A percentile compares a stretch with the other conserved stretches of the same genome.
These are phyloP conservation scores for Cygnus olor DNA, from an alignment of 2,797 vertebrate species.

Conservation along the genomic window DNA sequence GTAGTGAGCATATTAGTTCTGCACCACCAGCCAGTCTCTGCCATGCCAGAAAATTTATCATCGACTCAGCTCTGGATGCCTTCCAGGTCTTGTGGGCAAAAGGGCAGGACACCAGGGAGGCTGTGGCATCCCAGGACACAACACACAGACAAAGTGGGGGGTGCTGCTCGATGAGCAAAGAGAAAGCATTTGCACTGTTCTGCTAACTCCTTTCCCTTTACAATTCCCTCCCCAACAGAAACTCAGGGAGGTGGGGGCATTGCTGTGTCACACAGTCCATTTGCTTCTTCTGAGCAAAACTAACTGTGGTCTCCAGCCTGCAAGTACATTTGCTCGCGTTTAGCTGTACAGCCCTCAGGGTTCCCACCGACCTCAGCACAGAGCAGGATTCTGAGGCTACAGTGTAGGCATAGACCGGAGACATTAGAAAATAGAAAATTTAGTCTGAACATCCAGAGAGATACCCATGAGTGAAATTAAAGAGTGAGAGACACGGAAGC, in stretches of 20 bases:
- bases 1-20: neutral
- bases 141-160: neutral
- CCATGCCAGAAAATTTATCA: neutral
- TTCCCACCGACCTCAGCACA: accelerated
- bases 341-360: neutral
- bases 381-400: neutral
- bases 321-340: accelerated
- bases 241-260: accelerated
- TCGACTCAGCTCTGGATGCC: neutral
- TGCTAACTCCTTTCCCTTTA: neutral
- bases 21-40: neutral
- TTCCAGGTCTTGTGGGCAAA: neutral
- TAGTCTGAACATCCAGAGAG: neutral
- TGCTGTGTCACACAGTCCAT: accelerated
- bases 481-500: neutral
- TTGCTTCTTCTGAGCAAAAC: neutral
- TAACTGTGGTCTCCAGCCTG: accelerated
- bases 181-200: neutral
- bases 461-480: neutral
- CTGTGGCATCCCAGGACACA: neutral
- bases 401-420: accelerated
- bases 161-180: accelerated
- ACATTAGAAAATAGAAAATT: neutral
- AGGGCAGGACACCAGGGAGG: neutral
- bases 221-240: neutral